phyloP scores from a whole-genome alignment of 2,113 vertebrate species.

The Ptychochromis oligacanthus region DNA sequence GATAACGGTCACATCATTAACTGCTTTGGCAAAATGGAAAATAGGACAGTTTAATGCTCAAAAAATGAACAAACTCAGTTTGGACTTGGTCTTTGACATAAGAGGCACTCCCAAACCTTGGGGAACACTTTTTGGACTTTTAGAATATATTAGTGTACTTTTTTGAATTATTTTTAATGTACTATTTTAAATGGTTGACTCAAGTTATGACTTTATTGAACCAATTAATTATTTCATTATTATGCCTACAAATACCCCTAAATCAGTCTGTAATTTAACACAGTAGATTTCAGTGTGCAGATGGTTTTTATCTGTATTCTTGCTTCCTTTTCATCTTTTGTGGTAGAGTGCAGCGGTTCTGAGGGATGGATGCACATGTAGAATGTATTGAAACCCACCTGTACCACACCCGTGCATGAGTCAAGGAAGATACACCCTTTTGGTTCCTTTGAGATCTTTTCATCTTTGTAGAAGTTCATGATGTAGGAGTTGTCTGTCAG shows the following conservation, averaged over 20 bases:
- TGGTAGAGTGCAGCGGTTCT: neutral
- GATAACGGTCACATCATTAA: neutral
- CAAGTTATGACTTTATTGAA: neutral
- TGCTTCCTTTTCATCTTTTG: neutral
- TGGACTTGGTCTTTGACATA: too few species aligned
- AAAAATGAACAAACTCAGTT: too few species aligned
- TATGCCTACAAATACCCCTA: neutral
- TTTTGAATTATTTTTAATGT: too few species aligned
- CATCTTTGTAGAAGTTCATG: constrained; percentile 99
- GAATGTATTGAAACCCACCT: constrained; percentile 81
- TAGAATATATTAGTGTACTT: too few species aligned
- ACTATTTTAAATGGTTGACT: too few species aligned
- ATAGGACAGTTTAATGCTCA: too few species aligned
- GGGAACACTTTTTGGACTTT: too few species aligned
- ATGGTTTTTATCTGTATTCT: neutral
- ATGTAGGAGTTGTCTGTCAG: constrained; percentile 97
- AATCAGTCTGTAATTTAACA: neutral
- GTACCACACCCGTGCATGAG: constrained; percentile 95
- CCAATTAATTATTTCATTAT: neutral
- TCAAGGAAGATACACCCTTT: constrained; percentile 99
- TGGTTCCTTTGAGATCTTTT: constrained; percentile 98
- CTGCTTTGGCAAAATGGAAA: too few species aligned
- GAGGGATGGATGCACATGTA: neutral
- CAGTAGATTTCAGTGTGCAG: neutral
- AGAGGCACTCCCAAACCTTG: too few species aligned